These are phyloP conservation scores for Microtus ochrogaster DNA, from an alignment of 2,113 vertebrate species.

Conservation along the genomic window DNA sequence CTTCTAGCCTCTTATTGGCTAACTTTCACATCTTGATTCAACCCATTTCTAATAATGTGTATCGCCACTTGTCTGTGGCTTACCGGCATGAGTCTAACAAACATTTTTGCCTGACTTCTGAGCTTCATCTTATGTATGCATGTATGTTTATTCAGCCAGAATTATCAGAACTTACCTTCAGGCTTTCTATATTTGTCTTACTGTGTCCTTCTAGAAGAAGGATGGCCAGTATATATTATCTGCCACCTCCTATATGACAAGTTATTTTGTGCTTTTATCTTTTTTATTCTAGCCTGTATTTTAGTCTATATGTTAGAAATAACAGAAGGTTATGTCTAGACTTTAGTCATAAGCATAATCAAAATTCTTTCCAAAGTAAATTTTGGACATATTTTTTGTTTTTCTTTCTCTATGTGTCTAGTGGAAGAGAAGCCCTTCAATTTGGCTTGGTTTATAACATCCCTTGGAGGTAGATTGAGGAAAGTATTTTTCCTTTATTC, in stretches of 20 bases:
- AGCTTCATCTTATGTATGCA: background rate
- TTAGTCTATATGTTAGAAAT: background rate
- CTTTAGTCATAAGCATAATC: background rate
- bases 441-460: constrained; percentile 25
- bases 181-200: background rate
- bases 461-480: background rate
- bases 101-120: background rate
- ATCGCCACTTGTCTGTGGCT: no score
- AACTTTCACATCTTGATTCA: no score
- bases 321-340: background rate
- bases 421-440: background rate
- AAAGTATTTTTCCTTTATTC: background rate
- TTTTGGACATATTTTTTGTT: constrained; percentile 9
- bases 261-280: background rate
- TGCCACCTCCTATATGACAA: background rate
- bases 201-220: background rate
- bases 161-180: background rate
- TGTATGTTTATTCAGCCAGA: background rate
- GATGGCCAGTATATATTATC: background rate
- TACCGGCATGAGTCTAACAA: no score
- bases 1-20: no score
- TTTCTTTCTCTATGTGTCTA: background rate
- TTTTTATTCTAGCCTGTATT: background rate
- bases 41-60: no score
- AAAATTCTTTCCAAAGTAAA: background rate